Percentiles rank a stretch among this genome's conserved stretches.
Conservation (phyloP, 2,888 invertebrate genomes). For the Incurvaria masculella region DNA sequence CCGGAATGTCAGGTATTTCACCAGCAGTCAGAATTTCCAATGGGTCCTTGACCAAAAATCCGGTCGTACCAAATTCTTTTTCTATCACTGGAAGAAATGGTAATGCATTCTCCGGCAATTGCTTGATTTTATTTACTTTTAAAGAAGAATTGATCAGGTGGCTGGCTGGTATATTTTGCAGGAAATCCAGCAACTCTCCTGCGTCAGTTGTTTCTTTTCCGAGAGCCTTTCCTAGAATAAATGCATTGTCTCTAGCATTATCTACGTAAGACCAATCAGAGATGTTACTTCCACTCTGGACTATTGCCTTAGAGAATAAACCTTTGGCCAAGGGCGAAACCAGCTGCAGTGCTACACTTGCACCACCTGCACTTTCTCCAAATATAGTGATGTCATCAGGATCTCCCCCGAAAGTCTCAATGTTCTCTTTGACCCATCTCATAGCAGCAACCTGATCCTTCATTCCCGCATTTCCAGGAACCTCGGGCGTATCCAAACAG, state of each 20-base stretch:
- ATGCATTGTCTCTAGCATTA: conserved; percentile 24
- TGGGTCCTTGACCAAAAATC: conserved; percentile 28
- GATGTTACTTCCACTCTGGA: conserved; percentile 28
- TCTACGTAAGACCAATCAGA: conserved; percentile 27
- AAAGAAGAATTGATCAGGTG: conserved; percentile 19
- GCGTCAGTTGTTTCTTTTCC: conserved; percentile 26
- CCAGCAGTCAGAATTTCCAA: conserved; percentile 23
- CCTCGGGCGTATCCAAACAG: conserved; percentile 31
- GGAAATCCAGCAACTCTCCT: conserved; percentile 24
- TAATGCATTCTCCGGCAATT: not conserved
- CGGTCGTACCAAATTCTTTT: conserved; percentile 23
- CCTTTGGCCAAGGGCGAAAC: conserved; percentile 43
- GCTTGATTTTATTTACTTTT: not conserved
- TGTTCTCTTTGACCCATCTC: conserved; percentile 38
- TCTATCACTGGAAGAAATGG: conserved; percentile 33
- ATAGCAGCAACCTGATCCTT: conserved; percentile 45
- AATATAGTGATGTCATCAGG: conserved; percentile 36
- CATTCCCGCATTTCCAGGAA: conserved; percentile 47
- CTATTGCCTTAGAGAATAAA: conserved; percentile 32
- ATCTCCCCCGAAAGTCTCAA: conserved; percentile 37
- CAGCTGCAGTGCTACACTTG: conserved; percentile 30
- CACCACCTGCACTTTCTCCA: conserved; percentile 42
- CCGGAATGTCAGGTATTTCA: conserved; percentile 26
- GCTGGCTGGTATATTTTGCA: conserved; percentile 25
- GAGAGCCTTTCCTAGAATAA: conserved; percentile 25